phyloP scores from a whole-genome alignment of 2,113 vertebrate genomes.

The Ochotona curzoniae region DNA sequence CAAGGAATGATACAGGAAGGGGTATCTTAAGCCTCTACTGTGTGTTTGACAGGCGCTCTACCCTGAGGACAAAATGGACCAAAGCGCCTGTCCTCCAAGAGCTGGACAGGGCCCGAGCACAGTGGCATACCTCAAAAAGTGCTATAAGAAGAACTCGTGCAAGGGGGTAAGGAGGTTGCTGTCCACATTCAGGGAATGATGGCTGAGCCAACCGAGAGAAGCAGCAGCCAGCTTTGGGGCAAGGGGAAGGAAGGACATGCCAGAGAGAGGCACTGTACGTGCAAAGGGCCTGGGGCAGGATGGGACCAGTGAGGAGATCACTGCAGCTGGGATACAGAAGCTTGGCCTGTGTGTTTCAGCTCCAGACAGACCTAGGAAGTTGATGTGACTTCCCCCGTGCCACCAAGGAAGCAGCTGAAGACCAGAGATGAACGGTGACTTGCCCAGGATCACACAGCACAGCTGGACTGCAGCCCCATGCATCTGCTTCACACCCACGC shows the following conservation, averaged over 20 bases:
- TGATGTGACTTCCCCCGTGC: background rate
- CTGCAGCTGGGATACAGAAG: background rate
- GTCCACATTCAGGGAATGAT: background rate
- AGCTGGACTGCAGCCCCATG: background rate
- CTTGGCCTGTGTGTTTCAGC: constrained; percentile 14
- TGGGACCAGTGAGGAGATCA: background rate
- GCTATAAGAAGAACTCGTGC: background rate
- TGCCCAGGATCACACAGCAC: background rate
- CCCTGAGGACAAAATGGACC: background rate
- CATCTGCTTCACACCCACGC: accelerated
- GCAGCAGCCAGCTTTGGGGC: background rate
- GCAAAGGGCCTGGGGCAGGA: constrained; percentile 34
- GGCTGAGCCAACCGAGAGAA: background rate
- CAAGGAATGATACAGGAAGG: background rate
- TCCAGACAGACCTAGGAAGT: background rate
- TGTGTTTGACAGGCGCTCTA: background rate
- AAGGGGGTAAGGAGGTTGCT: background rate
- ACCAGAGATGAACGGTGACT: background rate
- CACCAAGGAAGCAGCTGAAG: background rate
- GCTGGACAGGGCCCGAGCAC: background rate
- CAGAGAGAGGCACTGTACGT: background rate
- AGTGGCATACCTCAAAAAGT: background rate
- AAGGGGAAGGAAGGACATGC: background rate
- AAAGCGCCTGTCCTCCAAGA: background rate
- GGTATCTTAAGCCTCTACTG: background rate